Evolutionary conservation across 2,113 vertebrate species (phyloP).

Genomic region (Scartelaos histophorus): DNA sequence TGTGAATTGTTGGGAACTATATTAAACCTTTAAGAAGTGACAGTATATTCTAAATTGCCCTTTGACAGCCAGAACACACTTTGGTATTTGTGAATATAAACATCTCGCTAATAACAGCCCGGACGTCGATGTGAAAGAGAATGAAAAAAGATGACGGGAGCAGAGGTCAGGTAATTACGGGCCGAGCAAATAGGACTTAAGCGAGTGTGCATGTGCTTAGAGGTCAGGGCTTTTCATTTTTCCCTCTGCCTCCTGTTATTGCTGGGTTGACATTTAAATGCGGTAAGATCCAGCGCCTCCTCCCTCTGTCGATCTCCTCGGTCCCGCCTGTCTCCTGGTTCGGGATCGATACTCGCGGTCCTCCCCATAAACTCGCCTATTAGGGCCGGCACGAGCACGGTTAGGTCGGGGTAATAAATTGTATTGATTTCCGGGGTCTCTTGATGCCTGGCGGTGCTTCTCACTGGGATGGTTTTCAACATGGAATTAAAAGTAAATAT

Average conservation of each 20-base stretch:
- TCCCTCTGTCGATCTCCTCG: constrained; percentile 21
- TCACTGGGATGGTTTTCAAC: constrained; percentile 64
- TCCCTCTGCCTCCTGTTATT: constrained; percentile 52
- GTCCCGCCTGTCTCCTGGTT: constrained; percentile 21
- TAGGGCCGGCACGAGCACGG: constrained; percentile 20
- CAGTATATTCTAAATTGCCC: background rate
- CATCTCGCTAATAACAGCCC: constrained; percentile 36
- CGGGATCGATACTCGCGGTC: constrained; percentile 63
- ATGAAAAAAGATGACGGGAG: constrained; percentile 13
- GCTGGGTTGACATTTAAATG: constrained; percentile 72
- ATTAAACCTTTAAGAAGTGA: background rate
- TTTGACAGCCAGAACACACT: constrained; percentile 20
- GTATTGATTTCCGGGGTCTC: constrained; percentile 79
- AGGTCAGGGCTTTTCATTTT: constrained; percentile 64
- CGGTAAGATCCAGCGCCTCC: constrained; percentile 31
- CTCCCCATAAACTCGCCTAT: constrained; percentile 60
- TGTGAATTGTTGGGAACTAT: background rate
- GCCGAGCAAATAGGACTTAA: constrained; percentile 49
- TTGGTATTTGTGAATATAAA: constrained; percentile 45
- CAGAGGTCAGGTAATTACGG: constrained; percentile 44
- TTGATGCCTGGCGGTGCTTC: constrained; percentile 67
- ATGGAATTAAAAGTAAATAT: constrained; percentile 86
- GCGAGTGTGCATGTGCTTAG: constrained; percentile 30
- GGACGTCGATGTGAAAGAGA: constrained; percentile 13
- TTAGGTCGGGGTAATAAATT: constrained; percentile 80